Evolutionary conservation across 2,888 invertebrate genomes (phyloP).

Genomic region (Cetonia aurata): DNA sequence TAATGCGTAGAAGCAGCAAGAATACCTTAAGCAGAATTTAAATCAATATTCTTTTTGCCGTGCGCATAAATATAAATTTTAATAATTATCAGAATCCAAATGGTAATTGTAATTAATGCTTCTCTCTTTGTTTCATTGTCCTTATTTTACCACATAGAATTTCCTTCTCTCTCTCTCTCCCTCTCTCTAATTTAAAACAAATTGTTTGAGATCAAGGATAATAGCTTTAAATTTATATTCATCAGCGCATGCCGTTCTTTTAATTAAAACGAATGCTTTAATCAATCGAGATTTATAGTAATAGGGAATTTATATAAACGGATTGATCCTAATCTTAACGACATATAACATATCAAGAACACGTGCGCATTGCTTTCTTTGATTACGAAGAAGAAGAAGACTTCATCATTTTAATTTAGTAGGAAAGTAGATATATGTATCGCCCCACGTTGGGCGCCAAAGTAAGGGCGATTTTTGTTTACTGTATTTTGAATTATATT

Average conservation of each 20-base stretch:
- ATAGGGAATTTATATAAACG: constrained; percentile 20
- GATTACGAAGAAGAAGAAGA: no score
- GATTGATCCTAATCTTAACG: constrained; percentile 1
- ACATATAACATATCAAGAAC: neutral
- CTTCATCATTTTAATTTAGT: no score
- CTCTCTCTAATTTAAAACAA: constrained; percentile 17
- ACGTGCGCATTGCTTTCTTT: no score
- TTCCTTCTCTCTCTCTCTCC: no score
- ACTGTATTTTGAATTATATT: no score
- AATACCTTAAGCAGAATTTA: neutral
- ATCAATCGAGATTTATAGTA: constrained; percentile 35
- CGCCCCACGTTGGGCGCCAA: no score
- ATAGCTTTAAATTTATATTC: constrained; percentile 3
- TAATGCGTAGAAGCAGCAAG: neutral
- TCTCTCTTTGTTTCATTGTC: constrained; percentile 15
- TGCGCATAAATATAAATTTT: constrained; percentile 1
- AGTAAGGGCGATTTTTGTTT: no score
- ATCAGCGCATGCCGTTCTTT: neutral
- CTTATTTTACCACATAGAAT: constrained; percentile 7
- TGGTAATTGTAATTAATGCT: constrained; percentile 24
- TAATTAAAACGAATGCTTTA: constrained; percentile 26
- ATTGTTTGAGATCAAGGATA: constrained; percentile 31
- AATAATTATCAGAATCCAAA: constrained; percentile 9
- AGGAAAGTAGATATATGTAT: no score
- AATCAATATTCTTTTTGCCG: neutral